Conservation (phyloP, 2,888 invertebrate species). For the Limnephilus lunatus region DNA sequence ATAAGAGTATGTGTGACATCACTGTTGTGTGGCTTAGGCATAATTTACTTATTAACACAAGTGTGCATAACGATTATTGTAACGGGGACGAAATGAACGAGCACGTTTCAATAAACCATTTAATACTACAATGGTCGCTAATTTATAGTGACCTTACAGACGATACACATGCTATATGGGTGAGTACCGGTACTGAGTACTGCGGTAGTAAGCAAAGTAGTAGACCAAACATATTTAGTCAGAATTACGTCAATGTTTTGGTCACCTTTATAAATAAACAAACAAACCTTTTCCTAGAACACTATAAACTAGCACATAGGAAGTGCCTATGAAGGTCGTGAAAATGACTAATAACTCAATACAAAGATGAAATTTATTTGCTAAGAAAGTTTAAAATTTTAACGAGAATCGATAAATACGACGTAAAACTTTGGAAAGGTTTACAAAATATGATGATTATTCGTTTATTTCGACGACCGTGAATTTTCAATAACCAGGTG, state of each 20-base stretch:
- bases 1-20: slow-evolving; percentile 75
- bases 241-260: background rate
- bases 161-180: background rate
- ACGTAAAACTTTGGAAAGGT: background rate
- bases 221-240: background rate
- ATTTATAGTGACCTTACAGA: slow-evolving; percentile 23
- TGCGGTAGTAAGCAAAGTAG: background rate
- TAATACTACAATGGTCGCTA: slow-evolving; percentile 3
- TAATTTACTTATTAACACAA: slow-evolving; percentile 10
- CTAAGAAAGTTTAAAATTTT: background rate
- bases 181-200: background rate
- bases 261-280: background rate
- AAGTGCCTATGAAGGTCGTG: background rate
- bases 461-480: background rate
- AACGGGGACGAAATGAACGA: slow-evolving; percentile 10
- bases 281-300: background rate
- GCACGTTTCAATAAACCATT: background rate
- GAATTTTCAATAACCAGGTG: background rate
- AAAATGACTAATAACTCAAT: background rate
- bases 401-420: background rate
- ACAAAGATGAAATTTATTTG: background rate
- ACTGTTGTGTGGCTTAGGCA: slow-evolving; percentile 71
- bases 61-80: slow-evolving; percentile 15
- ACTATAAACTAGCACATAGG: background rate
- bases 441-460: background rate